These are phyloP conservation scores for Nothocercus julius DNA, from an alignment of 2,113 vertebrate genomes.

Conservation along the genomic window DNA sequence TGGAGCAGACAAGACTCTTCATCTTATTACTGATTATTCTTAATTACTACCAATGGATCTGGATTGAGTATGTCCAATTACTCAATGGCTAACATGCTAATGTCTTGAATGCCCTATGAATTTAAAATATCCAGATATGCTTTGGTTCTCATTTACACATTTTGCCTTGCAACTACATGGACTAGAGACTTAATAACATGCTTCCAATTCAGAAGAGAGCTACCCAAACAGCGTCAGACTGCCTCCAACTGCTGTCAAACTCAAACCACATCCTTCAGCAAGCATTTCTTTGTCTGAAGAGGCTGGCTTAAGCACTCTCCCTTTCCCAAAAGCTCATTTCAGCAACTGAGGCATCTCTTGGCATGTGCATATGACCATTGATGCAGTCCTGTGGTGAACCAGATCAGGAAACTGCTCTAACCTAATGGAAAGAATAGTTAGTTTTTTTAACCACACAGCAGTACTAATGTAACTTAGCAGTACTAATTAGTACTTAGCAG, in stretches of 20 bases:
- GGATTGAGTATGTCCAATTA: not conserved
- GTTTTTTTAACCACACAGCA: not conserved
- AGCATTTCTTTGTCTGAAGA: not conserved
- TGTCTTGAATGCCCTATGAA: not conserved
- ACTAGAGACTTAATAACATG: not conserved
- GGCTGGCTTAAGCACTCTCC: not conserved
- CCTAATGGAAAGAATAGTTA: not conserved
- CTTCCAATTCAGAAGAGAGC: not conserved
- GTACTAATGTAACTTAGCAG: not conserved
- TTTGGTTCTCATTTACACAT: not conserved
- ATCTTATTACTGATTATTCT: not conserved
- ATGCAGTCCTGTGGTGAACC: not conserved
- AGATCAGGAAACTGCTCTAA: not conserved
- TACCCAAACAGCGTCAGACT: not conserved
- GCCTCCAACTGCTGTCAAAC: not conserved
- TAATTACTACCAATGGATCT: not conserved
- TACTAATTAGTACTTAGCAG: too few relatives aligned
- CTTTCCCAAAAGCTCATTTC: not conserved
- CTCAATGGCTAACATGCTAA: not conserved
- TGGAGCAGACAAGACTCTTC: not conserved
- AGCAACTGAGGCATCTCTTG: not conserved
- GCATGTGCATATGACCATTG: not conserved
- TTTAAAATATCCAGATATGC: not conserved
- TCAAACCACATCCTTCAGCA: not conserved
- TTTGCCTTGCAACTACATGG: not conserved